Base-by-base conservation (phyloP, 2,113 vertebrate genomes). In the Aegotheles bennettii region DNA sequence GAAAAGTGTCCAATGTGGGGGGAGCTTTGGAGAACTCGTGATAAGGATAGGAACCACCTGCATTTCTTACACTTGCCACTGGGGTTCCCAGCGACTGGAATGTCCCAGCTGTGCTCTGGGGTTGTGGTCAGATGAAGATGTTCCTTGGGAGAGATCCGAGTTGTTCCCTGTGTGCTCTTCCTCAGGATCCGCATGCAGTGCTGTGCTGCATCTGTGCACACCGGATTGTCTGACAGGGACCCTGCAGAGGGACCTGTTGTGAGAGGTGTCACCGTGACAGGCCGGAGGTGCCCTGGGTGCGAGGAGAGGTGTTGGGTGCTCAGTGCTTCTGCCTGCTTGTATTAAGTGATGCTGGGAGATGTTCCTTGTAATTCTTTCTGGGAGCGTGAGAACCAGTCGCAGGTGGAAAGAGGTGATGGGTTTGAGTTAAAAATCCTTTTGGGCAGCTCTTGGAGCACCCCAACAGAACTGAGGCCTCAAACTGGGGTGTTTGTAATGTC, bases 201-300 rank as follows among this genome's bases (percentile, higher is more conserved):
- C 48, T 6, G 1, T 2, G 7, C 29, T 89, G 51, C 17, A n/a
- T 82, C 19, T 2, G 6, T 43, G 38, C 38, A 5, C 28, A 7
- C 80, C 48, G 50, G 42, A 3, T 20, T 77, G 73, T 19, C 6
- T 19, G 1, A 7, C 3, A 11, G 6, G 24, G 29, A 31, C 3
- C 15, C 43, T 70, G 42, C 0, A 0, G 17, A 26, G 28, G 84
- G 84, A 79, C 4, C 1, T 3, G 24, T 16, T 84, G 78, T 36
- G 16, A 42, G 61, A 4, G 11, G 78, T 48, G 48, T 9, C 31
- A 14, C 57, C 70, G 47, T 3, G 19, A 3, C 24, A 16, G 70
- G 33, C 13, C 2, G 0, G 16, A 48, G 83, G 13, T 4, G 2
- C 61, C 48, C 61, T 1, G 7, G 10, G 73, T 7, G 48, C 3